These are phyloP conservation scores for Tipula confusa DNA, from an alignment of 2,888 invertebrate genomes.

Conservation along the genomic window DNA sequence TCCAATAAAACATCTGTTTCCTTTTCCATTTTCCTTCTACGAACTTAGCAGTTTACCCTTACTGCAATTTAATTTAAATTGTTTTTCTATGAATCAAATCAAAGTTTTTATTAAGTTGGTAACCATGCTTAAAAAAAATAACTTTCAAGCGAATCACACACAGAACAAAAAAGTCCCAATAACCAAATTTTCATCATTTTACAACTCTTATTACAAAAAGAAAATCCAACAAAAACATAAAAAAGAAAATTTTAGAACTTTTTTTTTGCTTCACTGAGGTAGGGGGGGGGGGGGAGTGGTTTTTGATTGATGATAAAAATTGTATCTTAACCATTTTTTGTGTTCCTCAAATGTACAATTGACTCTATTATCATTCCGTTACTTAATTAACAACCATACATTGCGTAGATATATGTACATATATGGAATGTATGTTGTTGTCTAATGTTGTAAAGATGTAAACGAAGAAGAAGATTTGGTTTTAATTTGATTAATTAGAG, in stretches of 20 bases:
- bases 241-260: background rate
- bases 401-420: background rate
- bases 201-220: background rate
- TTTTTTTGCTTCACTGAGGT: background rate
- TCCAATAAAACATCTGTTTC: too few species aligned
- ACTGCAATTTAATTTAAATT: too few species aligned
- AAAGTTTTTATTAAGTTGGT: too few species aligned
- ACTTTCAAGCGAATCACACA: too few species aligned
- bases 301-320: constrained; percentile 4
- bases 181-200: background rate
- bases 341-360: background rate
- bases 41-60: too few species aligned
- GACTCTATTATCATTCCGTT: constrained; percentile 20
- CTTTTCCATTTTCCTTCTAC: too few species aligned
- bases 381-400: constrained; percentile 3
- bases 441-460: background rate
- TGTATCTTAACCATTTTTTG: background rate
- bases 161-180: background rate
- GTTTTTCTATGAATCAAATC: too few species aligned
- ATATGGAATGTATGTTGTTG: background rate
- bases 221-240: background rate
- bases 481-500: constrained; percentile 8
- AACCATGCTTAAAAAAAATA: background rate
- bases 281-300: too few species aligned
- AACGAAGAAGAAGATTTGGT: background rate